Base-by-base conservation (phyloP, 2,797 vertebrate genomes). In the Hapalemur alaotrensis region DNA sequence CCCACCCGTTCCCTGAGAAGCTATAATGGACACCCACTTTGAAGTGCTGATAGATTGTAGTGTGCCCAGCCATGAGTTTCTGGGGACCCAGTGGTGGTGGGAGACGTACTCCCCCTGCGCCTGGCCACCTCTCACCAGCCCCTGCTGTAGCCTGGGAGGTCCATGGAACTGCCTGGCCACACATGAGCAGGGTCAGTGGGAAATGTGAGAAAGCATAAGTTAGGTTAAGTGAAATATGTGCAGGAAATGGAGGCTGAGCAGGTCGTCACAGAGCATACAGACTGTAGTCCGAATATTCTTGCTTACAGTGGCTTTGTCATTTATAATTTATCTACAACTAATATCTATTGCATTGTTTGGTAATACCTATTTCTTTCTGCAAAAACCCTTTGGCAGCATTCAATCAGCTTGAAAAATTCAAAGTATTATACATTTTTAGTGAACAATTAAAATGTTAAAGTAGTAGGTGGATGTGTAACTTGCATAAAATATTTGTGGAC, bases 201-300 rank as follows among this genome's bases (percentile, higher is more conserved):
- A 78, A 82, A 38, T 1, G 7, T 63, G 83, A 70, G 63, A 22
- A 52, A 30, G n/a, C 1, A 15, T 3, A 72, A 35, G n/a, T 35
- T 0, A 35, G 9, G 6, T 22, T 11, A 28, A 22, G 22, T 15
- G 54, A 61, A 52, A 61, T 1, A 8, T 1, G 1, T 69, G 41
- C 28, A 78, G 95, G 76, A 75, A 84, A 7, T 7, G 25, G 43
- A 28, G 15, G 28, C 28, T 7, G 73, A 43, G 48, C 11, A 28
- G n/a, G 18, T 12, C 0, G 0, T 18, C 22, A 17, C 0, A 22
- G 57, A n/a, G 15, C 0, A 0, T 4, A 17, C 2, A 17, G 32
- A 23, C 15, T 8, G 2, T 0, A 22, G 30, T 17, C 10, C 30
- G 30, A 70, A 43, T n/a, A 12, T 30, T 52, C 57, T 80, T 54